These are phyloP conservation scores for Gadopsis marmoratus DNA, from an alignment of 2,797 vertebrate species.

Conservation along the genomic window DNA sequence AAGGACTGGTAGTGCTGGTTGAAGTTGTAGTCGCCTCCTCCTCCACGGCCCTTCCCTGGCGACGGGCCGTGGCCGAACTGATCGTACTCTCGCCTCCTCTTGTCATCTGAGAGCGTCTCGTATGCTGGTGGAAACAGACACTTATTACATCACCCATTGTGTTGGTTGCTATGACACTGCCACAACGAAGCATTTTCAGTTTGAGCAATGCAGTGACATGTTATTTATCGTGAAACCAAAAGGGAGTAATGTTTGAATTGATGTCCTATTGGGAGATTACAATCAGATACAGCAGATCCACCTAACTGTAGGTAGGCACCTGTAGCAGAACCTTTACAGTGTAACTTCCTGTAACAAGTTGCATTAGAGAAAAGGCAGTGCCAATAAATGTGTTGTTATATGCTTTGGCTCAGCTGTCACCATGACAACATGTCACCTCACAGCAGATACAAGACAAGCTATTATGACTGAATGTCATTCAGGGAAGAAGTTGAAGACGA, in stretches of 20 bases:
- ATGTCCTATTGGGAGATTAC: not conserved
- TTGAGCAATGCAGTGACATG: not conserved
- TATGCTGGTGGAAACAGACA: conserved; percentile 87
- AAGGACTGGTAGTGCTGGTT: conserved; percentile 88
- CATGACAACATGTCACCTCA: not conserved
- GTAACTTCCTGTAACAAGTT: not conserved
- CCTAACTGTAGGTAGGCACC: not conserved
- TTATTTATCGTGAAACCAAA: not conserved
- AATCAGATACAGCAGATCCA: not conserved
- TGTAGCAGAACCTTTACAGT: not conserved
- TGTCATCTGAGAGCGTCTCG: conserved; percentile 93
- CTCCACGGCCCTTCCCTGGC: conserved; percentile 69
- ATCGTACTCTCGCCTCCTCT: conserved; percentile 92
- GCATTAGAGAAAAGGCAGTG: not conserved
- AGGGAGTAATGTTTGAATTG: not conserved
- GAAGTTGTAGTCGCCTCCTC: conserved; percentile 79
- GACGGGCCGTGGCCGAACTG: conserved; percentile 87
- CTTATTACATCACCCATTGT: not conserved
- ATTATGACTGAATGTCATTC: not conserved
- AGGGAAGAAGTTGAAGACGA: not conserved
- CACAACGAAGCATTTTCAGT: not conserved
- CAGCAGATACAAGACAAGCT: not conserved
- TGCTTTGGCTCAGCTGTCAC: not conserved
- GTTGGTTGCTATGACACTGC: not conserved
- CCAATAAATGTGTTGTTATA: not conserved